These are phyloP conservation scores for Sesia bembeciformis DNA, from an alignment of 2,888 invertebrate species.

Conservation along the genomic window DNA sequence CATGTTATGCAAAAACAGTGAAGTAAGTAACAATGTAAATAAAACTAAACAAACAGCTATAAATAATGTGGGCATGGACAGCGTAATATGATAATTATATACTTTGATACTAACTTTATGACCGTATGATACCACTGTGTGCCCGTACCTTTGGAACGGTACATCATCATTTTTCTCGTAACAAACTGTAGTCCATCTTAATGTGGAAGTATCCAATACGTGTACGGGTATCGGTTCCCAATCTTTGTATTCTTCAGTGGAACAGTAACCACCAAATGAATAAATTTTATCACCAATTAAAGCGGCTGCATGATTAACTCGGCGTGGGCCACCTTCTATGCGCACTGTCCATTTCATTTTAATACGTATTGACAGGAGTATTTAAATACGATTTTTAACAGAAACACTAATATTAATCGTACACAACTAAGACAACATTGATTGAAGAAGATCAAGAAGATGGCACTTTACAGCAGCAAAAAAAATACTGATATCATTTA, in stretches of 20 bases:
- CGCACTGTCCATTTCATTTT: constrained; percentile 89
- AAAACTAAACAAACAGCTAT: no score
- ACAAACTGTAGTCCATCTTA: constrained; percentile 74
- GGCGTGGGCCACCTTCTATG: constrained; percentile 91
- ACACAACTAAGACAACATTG: no score
- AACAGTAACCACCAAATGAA: constrained; percentile 94
- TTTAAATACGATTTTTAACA: no score
- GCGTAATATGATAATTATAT: no score
- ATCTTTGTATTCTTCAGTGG: constrained; percentile 84
- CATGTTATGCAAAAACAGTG: neutral
- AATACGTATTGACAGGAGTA: neutral
- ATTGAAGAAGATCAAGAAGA: no score
- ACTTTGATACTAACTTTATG: constrained; percentile 65
- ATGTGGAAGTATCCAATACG: constrained; percentile 83
- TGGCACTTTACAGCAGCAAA: no score
- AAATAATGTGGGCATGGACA: no score
- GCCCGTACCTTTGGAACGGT: constrained; percentile 92
- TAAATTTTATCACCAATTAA: constrained; percentile 85
- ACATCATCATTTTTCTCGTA: constrained; percentile 68
- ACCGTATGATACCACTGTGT: constrained; percentile 88
- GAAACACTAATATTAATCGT: no score
- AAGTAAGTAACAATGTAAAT: no score
- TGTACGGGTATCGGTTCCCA: constrained; percentile 90
- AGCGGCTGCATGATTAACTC: constrained; percentile 95
- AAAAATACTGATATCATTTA: no score